Percentiles rank a stretch among this genome's conserved stretches.
Conservation (phyloP, 1,140 invertebrate species). For the Diabrotica virgifera region DNA sequence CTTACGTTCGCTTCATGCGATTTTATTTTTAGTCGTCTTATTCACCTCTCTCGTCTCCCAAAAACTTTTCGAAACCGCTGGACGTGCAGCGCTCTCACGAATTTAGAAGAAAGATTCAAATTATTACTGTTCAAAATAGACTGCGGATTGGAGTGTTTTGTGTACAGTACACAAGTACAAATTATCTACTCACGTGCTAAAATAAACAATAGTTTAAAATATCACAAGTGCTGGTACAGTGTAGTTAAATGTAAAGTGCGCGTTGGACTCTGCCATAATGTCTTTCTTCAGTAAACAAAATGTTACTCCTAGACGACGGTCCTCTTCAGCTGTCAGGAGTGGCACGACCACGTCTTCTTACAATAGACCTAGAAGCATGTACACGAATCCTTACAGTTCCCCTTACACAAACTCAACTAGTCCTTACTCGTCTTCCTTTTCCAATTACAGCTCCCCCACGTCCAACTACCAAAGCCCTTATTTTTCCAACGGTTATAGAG, state of each 20-base stretch:
- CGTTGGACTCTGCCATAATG: slow-evolving; percentile 7
- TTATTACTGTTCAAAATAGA: slow-evolving; percentile 3
- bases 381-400: slow-evolving; percentile 31
- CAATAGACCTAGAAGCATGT: slow-evolving; percentile 51
- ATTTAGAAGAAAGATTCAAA: slow-evolving; percentile 14
- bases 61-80: slow-evolving; percentile 11
- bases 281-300: slow-evolving; percentile 28
- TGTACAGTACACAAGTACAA: slow-evolving; percentile 2
- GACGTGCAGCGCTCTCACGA: slow-evolving; percentile 3
- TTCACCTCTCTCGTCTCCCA: neutral
- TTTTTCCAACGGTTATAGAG: slow-evolving; percentile 41
- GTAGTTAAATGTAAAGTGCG: neutral
- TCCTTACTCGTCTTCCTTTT: slow-evolving; percentile 40
- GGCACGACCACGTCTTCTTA: slow-evolving; percentile 25
- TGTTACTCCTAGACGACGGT: slow-evolving; percentile 29
- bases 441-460: slow-evolving; percentile 30
- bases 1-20: too few relatives aligned
- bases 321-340: slow-evolving; percentile 32
- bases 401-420: slow-evolving; percentile 45
- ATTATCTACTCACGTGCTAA: neutral
- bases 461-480: slow-evolving; percentile 46
- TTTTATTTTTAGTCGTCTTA: too few relatives aligned
- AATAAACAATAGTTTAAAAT: neutral
- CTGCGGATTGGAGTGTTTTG: neutral
- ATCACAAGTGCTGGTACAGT: neutral